A percentile compares a stretch with the other conserved stretches of the same genome.
Evolutionary conservation across 2,888 invertebrate genomes (phyloP).

Genomic region (Salticus scenicus): DNA sequence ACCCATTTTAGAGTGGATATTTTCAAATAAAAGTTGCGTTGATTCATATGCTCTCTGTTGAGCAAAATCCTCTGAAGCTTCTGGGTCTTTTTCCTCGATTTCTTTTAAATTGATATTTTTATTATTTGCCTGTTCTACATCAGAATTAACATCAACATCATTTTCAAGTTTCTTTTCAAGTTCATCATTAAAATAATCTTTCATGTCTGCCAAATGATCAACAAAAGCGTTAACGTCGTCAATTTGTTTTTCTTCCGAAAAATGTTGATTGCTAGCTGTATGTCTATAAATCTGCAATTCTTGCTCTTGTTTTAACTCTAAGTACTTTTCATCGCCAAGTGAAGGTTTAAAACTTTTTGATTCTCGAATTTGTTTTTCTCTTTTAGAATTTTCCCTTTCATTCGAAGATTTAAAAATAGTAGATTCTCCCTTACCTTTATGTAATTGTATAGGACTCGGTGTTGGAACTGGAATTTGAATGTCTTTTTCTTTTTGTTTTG

Average conservation of each 20-base stretch:
- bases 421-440: slow-evolving; percentile 39
- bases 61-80: not conserved
- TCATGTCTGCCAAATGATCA: no score
- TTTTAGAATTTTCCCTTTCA: not conserved
- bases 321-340: not conserved
- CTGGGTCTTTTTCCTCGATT: not conserved
- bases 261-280: no score
- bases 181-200: no score
- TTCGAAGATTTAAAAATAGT: not conserved
- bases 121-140: not conserved
- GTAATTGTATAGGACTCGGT: slow-evolving; percentile 21
- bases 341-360: not conserved
- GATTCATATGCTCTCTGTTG: not conserved
- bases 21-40: slow-evolving; percentile 22
- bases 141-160: not conserved
- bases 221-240: no score
- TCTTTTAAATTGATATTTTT: no score
- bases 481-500: slow-evolving; percentile 10
- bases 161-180: not conserved
- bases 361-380: not conserved
- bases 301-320: not conserved
- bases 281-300: no score
- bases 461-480: slow-evolving; percentile 54
- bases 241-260: no score
- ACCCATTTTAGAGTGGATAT: slow-evolving; percentile 46